Evolutionary conservation across 1,140 invertebrate species (phyloP), one percentile per base, ranked within the genome.

Genomic region (Tyrophagus putrescentiae): DNA sequence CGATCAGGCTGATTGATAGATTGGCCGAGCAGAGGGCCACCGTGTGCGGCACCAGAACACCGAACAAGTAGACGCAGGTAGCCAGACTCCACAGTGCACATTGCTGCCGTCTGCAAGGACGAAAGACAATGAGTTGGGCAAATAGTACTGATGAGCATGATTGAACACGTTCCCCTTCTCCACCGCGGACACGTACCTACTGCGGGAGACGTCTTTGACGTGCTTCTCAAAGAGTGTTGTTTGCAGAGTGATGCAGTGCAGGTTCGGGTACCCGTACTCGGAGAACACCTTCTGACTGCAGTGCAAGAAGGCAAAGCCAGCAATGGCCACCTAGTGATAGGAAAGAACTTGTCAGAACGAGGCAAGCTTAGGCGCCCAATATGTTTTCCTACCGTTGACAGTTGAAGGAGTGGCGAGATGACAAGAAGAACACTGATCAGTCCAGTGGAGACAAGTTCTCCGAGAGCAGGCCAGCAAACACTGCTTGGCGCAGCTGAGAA

Each of bases 241-340:
- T 6, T 7, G 4, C 5, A 11, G 5, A 53, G 29, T 31, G 34
- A 11, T 53, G 23, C 5, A 11, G 34, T 53, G 11, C 18, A 27
- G 13, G 52, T 2, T 54, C 27, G 52, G 52, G 27, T 54, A 54
- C 21, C 25, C 52, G 39, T 54, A 54, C 11, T 54, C 52, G 4
- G 52, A 54, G 25, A 54, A 54, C 7, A 54, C 3, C 13, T 27
- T 13, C 39, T 54, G 52, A 11, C 13, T 27, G 25, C 52, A 54
- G 39, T 54, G 52, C 27, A 54, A 31, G 25, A 21, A 54, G 25
- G 27, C 27, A 2, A 54, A 9, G 21, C 52, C 52, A 13, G 27
- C 2, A 16, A 25, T 31, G 11, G 39, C 13, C 32, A 54, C 25
- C 52, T 54, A 32, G 27, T 48, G n/a, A 25, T 31, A 32, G 27